Evolutionary conservation across 2,113 vertebrate genomes (phyloP), one percentile per base, ranked within the genome.

Genomic region (Chaenogobius annularis): DNA sequence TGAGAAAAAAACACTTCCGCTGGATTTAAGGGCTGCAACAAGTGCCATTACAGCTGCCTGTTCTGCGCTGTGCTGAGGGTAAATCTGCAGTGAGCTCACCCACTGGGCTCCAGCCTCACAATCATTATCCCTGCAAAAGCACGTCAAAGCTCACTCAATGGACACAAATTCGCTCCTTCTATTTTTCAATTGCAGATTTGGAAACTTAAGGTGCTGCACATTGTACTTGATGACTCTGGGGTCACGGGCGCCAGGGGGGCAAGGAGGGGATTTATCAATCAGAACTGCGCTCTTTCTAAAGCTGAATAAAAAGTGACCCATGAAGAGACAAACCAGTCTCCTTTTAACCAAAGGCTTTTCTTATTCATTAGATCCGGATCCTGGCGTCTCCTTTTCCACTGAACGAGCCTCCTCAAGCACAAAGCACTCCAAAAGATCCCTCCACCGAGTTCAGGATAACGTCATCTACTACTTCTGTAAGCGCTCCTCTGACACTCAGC

Each of bases 161-260:
- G 94, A 94, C 94, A 93, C 91, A 94, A 92, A 94, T 94, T 94
- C 85, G 85, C 85, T 90, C 82, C 74, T 92, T 88, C 87, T 90
- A 87, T 84, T 93, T 95, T 95, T 94, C 88, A 93, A 90, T 87
- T 90, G 77, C 88, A 94, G 92, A 89, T 93, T 93, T 89, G 81
- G 91, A 92, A 92, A 92, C 83, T 88, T 90, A 87, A 86, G 93
- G 82, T 46, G 2, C 69, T 23, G 72, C 68, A 85, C 89, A 92
- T 94, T 94, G 90, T 94, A 93, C 83, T 89, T 91, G 90, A 94
- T 94, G 93, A 93, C 93, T 93, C 85, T 50, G 86, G 91, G 96
- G 96, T 98, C 96, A 93, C 92, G 94, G 93, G 93, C 95, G 94
- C 90, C 78, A 44, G 88, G 89, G 90, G 87, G 87, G 84, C 70